Percentiles rank a stretch among this genome's conserved stretches.
Evolutionary conservation across 1,140 invertebrate species (phyloP).

Genomic region (Grapholita molesta): DNA sequence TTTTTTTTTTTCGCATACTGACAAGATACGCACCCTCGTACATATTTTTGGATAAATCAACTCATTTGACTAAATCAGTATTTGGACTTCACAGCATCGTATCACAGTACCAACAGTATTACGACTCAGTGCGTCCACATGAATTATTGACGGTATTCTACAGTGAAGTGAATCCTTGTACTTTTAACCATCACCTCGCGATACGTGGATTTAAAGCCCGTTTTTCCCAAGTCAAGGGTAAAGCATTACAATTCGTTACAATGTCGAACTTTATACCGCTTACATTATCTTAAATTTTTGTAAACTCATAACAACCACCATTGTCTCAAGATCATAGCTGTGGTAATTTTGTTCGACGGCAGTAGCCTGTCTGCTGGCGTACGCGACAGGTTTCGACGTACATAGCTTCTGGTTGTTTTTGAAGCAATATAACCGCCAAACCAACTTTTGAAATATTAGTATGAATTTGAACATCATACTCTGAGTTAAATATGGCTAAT

Average conservation of each 20-base stretch:
- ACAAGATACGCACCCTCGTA: too few species aligned
- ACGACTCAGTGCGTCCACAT: too few species aligned
- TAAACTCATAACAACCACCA: not conserved
- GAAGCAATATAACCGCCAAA: not conserved
- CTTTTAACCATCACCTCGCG: constrained; percentile 45
- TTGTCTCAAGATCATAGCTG: not conserved
- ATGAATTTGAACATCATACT: not conserved
- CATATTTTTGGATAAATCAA: too few species aligned
- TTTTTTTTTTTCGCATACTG: too few species aligned
- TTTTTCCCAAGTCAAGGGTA: constrained; percentile 30
- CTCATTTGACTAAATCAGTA: too few species aligned
- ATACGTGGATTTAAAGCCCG: constrained; percentile 33
- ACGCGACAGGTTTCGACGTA: not conserved
- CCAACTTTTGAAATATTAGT: not conserved
- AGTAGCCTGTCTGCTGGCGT: not conserved
- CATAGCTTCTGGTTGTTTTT: not conserved
- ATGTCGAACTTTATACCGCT: constrained; percentile 37
- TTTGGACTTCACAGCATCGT: too few species aligned
- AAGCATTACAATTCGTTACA: constrained; percentile 41
- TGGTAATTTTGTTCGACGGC: not conserved
- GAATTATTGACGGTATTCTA: too few species aligned
- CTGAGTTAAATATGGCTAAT: not conserved
- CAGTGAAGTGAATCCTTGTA: too few species aligned
- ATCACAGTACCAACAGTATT: too few species aligned
- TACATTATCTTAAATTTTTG: constrained; percentile 31